Conservation (phyloP, 2,888 invertebrate genomes). For the Caenorhabditis wallacei region DNA sequence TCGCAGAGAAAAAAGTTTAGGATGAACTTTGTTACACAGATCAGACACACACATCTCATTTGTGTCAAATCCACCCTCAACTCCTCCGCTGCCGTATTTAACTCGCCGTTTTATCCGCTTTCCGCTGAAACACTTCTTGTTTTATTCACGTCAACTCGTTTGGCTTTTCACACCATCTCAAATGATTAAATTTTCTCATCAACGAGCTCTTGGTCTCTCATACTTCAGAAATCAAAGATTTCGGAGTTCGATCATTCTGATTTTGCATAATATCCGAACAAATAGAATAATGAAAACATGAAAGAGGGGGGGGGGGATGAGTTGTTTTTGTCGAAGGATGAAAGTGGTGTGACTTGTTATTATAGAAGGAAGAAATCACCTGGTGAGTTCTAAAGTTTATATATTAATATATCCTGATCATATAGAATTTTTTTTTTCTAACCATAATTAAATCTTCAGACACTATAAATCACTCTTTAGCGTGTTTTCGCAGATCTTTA, state of each 20-base stretch:
- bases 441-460: too few species aligned
- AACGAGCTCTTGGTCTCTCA: constrained; percentile 8
- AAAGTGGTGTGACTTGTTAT: background rate
- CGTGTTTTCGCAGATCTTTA: too few species aligned
- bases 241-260: background rate
- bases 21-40: background rate
- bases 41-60: constrained; percentile 15
- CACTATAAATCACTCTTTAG: too few species aligned
- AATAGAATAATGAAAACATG: background rate
- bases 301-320: background rate
- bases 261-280: background rate
- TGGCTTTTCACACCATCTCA: background rate
- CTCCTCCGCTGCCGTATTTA: constrained; percentile 19
- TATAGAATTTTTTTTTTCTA: too few species aligned
- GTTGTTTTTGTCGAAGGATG: background rate
- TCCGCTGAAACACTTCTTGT: constrained; percentile 3
- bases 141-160: constrained; percentile 4
- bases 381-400: background rate
- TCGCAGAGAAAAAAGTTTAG: too few species aligned
- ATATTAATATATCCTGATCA: too few species aligned
- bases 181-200: constrained; percentile 30
- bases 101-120: constrained; percentile 7
- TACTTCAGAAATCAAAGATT: constrained; percentile 27
- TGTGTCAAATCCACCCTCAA: constrained; percentile 28
- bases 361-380: background rate